Conservation (phyloP, 2,113 vertebrate genomes). For the Corythornis madagascariensis region DNA sequence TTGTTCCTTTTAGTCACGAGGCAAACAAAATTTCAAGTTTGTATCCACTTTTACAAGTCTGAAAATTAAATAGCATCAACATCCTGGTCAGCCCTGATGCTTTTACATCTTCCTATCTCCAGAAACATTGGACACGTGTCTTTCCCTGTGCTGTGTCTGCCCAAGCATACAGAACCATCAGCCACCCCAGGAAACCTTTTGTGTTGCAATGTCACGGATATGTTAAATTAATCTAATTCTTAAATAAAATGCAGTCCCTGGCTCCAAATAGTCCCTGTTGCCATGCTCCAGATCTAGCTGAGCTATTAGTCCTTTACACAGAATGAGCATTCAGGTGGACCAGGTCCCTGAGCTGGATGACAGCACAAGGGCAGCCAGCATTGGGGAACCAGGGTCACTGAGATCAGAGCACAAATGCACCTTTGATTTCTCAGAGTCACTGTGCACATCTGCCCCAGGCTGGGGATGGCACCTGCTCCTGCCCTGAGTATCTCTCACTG, state of each 20-base stretch:
- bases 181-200: not conserved
- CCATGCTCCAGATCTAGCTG: not conserved
- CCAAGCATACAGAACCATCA: not conserved
- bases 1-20: not conserved
- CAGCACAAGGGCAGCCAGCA: not conserved
- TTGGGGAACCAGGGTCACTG: no score
- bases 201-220: not conserved
- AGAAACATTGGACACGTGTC: fast-evolving
- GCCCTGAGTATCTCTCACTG: not conserved
- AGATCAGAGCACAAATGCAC: not conserved
- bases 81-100: not conserved
- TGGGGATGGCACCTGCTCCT: not conserved
- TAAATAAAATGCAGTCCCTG: not conserved
- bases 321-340: fast-evolving
- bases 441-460: not conserved
- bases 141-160: not conserved
- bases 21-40: slow-evolving; percentile 11
- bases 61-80: not conserved
- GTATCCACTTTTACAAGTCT: not conserved
- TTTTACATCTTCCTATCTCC: not conserved
- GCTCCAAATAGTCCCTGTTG: not conserved
- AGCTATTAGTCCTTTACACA: not conserved
- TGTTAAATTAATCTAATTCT: not conserved
- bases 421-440: not conserved
- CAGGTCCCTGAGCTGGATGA: not conserved